These are phyloP conservation scores for Ginglymostoma cirratum DNA, from an alignment of 2,113 vertebrate species.

Conservation along the genomic window DNA sequence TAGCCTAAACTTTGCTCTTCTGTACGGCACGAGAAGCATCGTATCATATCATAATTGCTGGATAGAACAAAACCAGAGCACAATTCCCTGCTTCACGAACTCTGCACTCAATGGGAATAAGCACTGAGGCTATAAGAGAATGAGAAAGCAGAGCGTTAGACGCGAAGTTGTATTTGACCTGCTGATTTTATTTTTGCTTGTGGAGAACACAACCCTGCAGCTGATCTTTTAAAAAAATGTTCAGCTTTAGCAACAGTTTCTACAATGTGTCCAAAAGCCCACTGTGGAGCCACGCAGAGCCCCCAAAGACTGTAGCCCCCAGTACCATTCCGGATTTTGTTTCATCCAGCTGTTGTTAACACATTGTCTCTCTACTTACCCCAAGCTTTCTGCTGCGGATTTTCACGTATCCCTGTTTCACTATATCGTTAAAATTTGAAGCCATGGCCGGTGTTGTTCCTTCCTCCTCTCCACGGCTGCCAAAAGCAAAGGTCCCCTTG, in stretches of 20 bases:
- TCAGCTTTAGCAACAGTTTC: background rate
- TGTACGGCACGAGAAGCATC: background rate
- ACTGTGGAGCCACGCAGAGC: background rate
- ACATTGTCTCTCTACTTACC: conserved; percentile 68
- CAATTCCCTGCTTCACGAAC: background rate
- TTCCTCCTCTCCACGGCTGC: too few species aligned
- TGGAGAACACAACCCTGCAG: background rate
- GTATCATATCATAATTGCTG: background rate
- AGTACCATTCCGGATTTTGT: conserved; percentile 46
- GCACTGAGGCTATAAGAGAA: background rate
- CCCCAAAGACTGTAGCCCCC: background rate
- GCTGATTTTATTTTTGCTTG: background rate
- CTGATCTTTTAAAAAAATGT: background rate
- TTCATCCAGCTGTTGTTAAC: conserved; percentile 45
- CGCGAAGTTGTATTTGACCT: background rate
- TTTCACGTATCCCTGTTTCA: conserved; percentile 96
- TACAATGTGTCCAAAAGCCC: background rate
- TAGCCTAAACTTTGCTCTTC: background rate
- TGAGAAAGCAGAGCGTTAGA: background rate
- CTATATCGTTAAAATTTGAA: conserved; percentile 98
- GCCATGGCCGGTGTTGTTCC: conserved; percentile 68
- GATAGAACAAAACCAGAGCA: background rate
- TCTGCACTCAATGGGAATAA: background rate
- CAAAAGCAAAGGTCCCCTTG: conserved; percentile 33
- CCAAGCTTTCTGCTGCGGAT: conserved; percentile 96